Evolutionary conservation across 1,140 invertebrate species (phyloP).

Genomic region (Anadara kagoshimensis): DNA sequence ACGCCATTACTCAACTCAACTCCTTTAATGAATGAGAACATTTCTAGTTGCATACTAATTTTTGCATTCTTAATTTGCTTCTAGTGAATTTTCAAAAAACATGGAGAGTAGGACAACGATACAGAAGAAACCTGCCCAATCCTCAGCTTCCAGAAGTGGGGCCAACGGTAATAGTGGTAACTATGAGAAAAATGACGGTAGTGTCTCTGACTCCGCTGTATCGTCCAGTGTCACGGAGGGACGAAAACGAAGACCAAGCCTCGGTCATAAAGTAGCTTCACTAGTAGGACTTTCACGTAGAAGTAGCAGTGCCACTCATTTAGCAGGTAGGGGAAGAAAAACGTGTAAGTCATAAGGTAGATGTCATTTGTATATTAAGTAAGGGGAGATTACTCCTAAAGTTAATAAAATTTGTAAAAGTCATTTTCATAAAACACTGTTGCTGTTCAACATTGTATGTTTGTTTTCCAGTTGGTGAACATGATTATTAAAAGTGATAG

Average conservation of each 20-base stretch:
- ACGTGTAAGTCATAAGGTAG: not conserved
- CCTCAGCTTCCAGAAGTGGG: conserved; percentile 41
- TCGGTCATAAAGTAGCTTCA: conserved; percentile 74
- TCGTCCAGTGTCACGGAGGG: conserved; percentile 75
- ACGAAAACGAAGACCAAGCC: conserved; percentile 76
- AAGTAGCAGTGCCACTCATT: conserved; percentile 95
- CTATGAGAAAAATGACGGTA: conserved; percentile 82
- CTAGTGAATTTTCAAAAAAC: conserved; percentile 74
- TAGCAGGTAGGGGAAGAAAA: conserved; percentile 85
- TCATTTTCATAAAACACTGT: too few relatives aligned
- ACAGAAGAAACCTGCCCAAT: conserved; percentile 40
- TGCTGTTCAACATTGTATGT: too few relatives aligned
- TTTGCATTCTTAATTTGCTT: too few relatives aligned
- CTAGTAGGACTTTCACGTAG: conserved; percentile 86
- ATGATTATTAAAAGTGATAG: too few relatives aligned
- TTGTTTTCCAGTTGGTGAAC: too few relatives aligned
- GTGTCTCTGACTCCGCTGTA: conserved; percentile 94
- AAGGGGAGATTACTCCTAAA: too few relatives aligned
- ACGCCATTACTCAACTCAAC: too few relatives aligned
- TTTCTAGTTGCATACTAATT: too few relatives aligned
- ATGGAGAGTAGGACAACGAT: conserved; percentile 72
- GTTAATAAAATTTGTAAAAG: too few relatives aligned
- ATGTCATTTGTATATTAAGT: too few relatives aligned
- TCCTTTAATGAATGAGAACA: too few relatives aligned
- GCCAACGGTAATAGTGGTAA: conserved; percentile 54